These are phyloP conservation scores for Onychomys torridus DNA, from an alignment of 2,797 vertebrate genomes.

Conservation along the genomic window DNA sequence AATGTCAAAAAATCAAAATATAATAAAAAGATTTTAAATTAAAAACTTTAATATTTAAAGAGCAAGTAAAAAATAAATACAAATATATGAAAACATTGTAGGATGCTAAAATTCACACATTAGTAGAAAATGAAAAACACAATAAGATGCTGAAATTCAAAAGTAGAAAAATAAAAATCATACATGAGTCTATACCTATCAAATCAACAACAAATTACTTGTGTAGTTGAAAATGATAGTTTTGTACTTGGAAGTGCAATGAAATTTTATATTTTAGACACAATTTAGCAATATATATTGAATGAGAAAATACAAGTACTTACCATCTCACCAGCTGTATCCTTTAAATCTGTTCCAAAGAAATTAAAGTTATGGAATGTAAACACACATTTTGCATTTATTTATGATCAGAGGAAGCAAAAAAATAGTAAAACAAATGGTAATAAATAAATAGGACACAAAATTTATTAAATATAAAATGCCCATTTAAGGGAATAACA, in stretches of 20 bases:
- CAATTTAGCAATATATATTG: neutral
- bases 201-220: neutral
- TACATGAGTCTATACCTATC: neutral
- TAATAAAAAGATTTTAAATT: neutral
- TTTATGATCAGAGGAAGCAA: neutral
- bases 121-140: neutral
- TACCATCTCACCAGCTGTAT: neutral
- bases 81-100: neutral
- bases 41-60: neutral
- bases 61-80: neutral
- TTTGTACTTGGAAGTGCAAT: neutral
- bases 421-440: neutral
- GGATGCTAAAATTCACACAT: neutral
- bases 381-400: neutral
- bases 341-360: neutral
- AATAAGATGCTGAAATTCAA: neutral
- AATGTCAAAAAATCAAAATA: neutral
- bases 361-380: neutral
- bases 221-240: neutral
- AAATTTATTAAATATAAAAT: neutral
- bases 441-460: neutral
- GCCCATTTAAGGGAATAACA: neutral
- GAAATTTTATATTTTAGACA: neutral
- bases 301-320: neutral
- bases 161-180: neutral